Percentiles rank a stretch among this genome's conserved stretches.
Evolutionary conservation across 1,140 invertebrate species (phyloP).

Genomic region (Epicauta chinensis): DNA sequence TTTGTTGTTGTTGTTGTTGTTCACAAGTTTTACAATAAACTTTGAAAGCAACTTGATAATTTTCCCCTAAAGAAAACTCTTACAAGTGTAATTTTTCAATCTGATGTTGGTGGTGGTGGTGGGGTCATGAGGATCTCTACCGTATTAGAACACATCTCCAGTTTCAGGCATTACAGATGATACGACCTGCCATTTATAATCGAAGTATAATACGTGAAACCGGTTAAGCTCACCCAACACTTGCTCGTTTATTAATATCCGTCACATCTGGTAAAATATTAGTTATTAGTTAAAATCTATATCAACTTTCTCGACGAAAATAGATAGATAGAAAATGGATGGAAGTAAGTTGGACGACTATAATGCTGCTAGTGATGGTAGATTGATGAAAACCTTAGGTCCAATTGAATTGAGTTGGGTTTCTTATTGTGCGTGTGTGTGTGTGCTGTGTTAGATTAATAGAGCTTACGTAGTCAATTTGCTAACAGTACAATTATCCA

Average conservation of each 20-base stretch:
- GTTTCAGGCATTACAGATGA: constrained; percentile 5
- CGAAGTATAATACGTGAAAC: constrained; percentile 12
- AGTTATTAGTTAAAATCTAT: constrained; percentile 15
- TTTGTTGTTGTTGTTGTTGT: too few species aligned
- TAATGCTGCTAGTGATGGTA: too few species aligned
- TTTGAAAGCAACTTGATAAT: too few species aligned
- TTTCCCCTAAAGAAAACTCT: too few species aligned
- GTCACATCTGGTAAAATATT: constrained; percentile 19
- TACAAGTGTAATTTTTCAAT: too few species aligned
- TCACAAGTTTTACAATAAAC: too few species aligned
- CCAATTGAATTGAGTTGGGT: constrained; percentile 28
- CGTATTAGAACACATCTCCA: background rate
- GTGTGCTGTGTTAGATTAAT: constrained; percentile 9
- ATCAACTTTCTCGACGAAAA: too few species aligned
- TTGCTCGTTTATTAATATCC: constrained; percentile 11
- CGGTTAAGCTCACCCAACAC: constrained; percentile 12
- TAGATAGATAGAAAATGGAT: too few species aligned
- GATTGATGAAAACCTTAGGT: constrained; percentile 15
- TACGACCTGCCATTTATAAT: constrained; percentile 8
- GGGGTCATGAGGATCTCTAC: too few species aligned
- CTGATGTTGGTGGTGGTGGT: too few species aligned
- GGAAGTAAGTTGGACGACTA: too few species aligned
- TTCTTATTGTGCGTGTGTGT: constrained; percentile 8
- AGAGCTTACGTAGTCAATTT: constrained; percentile 21
- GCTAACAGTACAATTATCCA: constrained; percentile 22